Evolutionary conservation across 1,140 invertebrate genomes (phyloP).

Genomic region (Heliconius himera): DNA sequence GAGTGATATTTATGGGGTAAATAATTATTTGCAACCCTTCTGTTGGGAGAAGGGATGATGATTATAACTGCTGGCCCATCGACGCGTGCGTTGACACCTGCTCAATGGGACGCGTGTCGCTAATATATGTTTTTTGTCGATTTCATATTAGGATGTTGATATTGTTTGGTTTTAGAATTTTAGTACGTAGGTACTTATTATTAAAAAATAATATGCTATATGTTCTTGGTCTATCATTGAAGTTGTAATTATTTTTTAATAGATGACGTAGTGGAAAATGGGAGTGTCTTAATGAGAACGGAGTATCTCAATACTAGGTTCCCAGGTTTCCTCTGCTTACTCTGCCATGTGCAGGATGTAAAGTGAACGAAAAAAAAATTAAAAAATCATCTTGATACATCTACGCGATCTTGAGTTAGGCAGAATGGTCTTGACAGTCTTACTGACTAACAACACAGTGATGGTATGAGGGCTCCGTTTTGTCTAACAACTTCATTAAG

Average conservation of each 20-base stretch:
- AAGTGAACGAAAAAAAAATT: no score
- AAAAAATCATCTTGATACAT: no score
- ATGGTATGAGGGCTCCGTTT: no score
- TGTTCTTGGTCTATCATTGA: background rate
- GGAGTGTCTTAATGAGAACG: no score
- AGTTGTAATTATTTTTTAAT: background rate
- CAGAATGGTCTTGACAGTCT: no score
- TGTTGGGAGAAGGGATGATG: slow-evolving; percentile 57
- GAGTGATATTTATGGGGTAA: slow-evolving; percentile 69
- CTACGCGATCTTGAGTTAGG: no score
- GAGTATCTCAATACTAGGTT: no score
- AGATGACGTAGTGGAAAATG: no score
- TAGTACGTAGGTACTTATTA: background rate
- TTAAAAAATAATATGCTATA: background rate
- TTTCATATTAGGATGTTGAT: background rate
- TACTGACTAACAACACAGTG: no score
- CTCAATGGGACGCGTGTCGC: slow-evolving; percentile 37
- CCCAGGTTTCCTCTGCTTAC: no score
- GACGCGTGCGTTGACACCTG: slow-evolving; percentile 65
- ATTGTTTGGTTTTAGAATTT: background rate
- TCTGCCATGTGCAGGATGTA: no score
- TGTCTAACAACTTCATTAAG: no score
- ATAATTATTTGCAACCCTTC: slow-evolving; percentile 78
- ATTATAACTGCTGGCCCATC: slow-evolving; percentile 51
- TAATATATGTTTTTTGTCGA: slow-evolving; percentile 28